phyloP scores from a whole-genome alignment of 2,888 invertebrate species.

The Athalia rosae region DNA sequence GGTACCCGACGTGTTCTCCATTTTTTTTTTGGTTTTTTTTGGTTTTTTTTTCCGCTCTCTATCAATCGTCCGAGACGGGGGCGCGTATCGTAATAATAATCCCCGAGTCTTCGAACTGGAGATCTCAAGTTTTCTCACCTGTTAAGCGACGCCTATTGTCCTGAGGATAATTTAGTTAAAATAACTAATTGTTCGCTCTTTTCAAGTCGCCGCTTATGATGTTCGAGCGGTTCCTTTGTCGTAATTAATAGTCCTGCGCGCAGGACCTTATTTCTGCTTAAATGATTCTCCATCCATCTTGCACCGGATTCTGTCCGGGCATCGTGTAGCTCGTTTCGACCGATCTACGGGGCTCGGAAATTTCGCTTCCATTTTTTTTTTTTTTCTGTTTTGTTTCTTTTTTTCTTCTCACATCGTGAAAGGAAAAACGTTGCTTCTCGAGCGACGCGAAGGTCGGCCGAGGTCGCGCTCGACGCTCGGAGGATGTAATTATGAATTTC shows the following conservation, averaged over 20 bases:
- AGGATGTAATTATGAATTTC: too few species aligned
- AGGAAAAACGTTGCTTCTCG: too few species aligned
- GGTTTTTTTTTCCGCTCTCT: too few species aligned
- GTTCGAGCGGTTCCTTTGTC: constrained; percentile 70
- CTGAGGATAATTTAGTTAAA: constrained; percentile 72
- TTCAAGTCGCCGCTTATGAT: constrained; percentile 66
- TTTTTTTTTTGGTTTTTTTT: too few species aligned
- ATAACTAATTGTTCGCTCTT: constrained; percentile 72
- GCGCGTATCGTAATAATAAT: background rate
- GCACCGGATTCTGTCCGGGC: constrained; percentile 37
- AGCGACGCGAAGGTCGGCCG: too few species aligned
- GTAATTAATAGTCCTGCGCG: constrained; percentile 72
- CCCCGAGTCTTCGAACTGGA: background rate
- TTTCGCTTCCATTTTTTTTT: constrained; percentile 1
- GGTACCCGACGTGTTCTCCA: background rate
- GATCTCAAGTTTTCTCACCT: constrained; percentile 58
- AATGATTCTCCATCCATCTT: constrained; percentile 73
- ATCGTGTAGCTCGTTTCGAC: constrained; percentile 37
- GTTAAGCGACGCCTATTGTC: constrained; percentile 66
- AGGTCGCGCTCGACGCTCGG: too few species aligned
- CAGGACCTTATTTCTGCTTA: constrained; percentile 63
- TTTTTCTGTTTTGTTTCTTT: background rate
- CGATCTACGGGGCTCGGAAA: constrained; percentile 25
- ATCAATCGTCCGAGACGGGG: background rate
- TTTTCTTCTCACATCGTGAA: background rate